Evolutionary conservation across 2,797 vertebrate species (phyloP), one percentile per base, ranked within the genome.

Genomic region (Argentina silus): DNA sequence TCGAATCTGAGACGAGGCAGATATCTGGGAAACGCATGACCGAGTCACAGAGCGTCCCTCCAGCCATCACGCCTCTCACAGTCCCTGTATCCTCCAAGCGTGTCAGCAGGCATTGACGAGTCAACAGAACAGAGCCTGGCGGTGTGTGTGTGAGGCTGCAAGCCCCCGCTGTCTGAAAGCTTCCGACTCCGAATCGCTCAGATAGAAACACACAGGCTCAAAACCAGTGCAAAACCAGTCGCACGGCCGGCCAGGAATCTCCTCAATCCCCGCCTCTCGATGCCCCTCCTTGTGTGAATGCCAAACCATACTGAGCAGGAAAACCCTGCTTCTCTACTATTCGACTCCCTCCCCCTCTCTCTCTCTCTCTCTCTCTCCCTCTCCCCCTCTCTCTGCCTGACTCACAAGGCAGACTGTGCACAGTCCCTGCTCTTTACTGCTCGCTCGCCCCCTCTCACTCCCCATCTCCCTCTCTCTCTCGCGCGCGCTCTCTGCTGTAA

Each of bases 201-300:
- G 64, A 67, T 36, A 57, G 69, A 87, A 69, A 82, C 74, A 3
- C 80, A 76, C 86, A 75, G 88, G 80, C 84, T 87, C 79, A 81
- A 61, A 23, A 45, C 66, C 79, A 80, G 85, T 89, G 80, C 73
- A 65, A 15, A 51, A 56, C 56, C 21, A 72, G 65, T 77, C 79
- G 63, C 73, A 57, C 45, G 3, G 21, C 23, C 60, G 21, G 73
- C 81, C 74, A 83, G 75, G 77, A 85, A 80, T 78, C 72, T 78
- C 76, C 68, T 14, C 21, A 9, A 77, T 81, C 78, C 78, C 82
- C 79, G 76, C 85, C 75, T 83, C 75, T 63, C 48, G 77, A 81
- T 76, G 90, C 89, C 81, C 88, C 88, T 93, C 89, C 91, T 88
- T 69, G 81, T 84, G 83, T 87, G 83, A 85, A 83, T 76, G 74